Evolutionary conservation across 2,888 invertebrate species (phyloP).

Genomic region (Boloria euphrosyne): DNA sequence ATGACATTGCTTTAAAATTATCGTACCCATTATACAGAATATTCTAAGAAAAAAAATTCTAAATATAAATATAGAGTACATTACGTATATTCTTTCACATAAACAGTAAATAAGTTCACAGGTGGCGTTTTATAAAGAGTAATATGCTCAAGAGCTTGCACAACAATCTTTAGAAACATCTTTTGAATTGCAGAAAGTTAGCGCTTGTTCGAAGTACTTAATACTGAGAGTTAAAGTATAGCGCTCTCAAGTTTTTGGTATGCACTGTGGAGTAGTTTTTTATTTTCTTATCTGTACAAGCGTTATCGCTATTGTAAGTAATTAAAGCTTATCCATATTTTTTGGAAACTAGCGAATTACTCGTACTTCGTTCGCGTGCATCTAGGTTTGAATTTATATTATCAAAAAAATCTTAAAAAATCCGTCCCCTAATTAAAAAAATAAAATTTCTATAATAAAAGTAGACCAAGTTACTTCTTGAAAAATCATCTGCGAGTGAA

Average conservation of each 20-base stretch:
- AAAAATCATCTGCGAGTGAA: too few species aligned
- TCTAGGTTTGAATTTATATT: too few species aligned
- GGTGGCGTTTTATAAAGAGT: slow-evolving; percentile 16
- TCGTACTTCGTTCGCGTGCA: too few species aligned
- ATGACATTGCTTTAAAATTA: too few species aligned
- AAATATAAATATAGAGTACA: background rate
- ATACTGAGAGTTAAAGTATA: slow-evolving; percentile 19
- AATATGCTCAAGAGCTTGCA: slow-evolving; percentile 23
- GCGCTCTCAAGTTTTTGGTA: slow-evolving; percentile 6
- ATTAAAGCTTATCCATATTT: background rate
- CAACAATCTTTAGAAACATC: slow-evolving; percentile 21
- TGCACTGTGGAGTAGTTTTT: slow-evolving; percentile 11
- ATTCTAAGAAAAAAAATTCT: slow-evolving; percentile 2
- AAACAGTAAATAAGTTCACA: slow-evolving; percentile 18
- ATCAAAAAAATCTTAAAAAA: too few species aligned
- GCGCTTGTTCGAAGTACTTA: slow-evolving; percentile 19
- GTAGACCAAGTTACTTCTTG: too few species aligned
- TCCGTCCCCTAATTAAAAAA: too few species aligned
- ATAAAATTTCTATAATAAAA: too few species aligned
- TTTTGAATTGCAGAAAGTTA: slow-evolving; percentile 20
- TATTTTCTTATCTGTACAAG: slow-evolving; percentile 11
- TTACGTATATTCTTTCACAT: slow-evolving; percentile 2
- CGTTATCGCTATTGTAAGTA: slow-evolving; percentile 6
- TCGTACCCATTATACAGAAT: too few species aligned
- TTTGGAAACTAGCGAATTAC: too few species aligned